A percentile compares a stretch with the other conserved stretches of the same genome.
phyloP scores from a whole-genome alignment of 2,797 vertebrate genomes.

The Malurus leucopterus region DNA sequence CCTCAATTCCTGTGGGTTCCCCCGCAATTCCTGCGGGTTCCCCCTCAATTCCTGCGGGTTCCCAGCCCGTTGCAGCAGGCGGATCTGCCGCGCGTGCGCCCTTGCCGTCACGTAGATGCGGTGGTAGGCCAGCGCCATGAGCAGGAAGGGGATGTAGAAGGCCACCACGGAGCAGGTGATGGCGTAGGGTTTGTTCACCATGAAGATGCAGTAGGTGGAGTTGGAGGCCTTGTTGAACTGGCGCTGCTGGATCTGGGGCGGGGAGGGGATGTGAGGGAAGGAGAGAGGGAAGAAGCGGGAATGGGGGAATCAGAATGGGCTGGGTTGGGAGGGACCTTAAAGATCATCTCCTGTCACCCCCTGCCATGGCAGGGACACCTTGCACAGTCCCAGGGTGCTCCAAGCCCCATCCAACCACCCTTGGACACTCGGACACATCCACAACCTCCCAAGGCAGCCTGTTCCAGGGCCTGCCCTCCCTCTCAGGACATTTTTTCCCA shows the following conservation, averaged over 20 bases:
- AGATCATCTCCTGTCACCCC: rapidly evolving
- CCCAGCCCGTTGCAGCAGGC: conserved; percentile 87
- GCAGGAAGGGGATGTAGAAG: conserved; percentile 94
- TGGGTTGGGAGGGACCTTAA: neutral
- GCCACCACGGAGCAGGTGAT: conserved; percentile 97
- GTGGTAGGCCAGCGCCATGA: conserved; percentile 98
- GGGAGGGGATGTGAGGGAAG: neutral
- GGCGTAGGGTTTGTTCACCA: conserved; percentile 98
- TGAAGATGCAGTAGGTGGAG: conserved; percentile 92
- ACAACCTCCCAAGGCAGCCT: neutral
- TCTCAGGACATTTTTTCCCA: neutral
- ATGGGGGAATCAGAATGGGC: rapidly evolving
- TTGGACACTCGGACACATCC: neutral
- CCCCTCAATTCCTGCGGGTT: conserved; percentile 21
- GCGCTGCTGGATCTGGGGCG: conserved; percentile 83
- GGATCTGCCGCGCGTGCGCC: conserved; percentile 91
- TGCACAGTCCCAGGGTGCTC: neutral
- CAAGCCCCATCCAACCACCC: neutral
- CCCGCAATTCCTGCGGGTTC: too few relatives aligned
- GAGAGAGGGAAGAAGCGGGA: neutral
- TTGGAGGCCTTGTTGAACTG: conserved; percentile 83
- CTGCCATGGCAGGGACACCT: neutral
- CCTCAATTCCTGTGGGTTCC: neutral
- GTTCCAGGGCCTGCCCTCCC: neutral
- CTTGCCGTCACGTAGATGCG: conserved; percentile 95